These are phyloP conservation scores for Ennomos erosarius DNA, from an alignment of 2,888 invertebrate genomes.

Conservation along the genomic window DNA sequence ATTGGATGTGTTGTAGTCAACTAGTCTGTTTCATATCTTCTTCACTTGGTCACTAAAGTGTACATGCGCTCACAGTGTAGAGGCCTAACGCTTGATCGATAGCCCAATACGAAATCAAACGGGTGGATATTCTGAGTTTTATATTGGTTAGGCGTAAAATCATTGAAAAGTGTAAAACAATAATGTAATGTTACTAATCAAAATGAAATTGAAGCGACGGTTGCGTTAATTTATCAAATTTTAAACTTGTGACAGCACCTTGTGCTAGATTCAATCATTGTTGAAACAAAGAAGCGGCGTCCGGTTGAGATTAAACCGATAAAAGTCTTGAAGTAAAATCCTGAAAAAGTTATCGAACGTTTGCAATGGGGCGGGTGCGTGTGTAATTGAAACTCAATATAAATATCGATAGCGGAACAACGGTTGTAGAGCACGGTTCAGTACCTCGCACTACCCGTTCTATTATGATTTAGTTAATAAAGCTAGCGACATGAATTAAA, in stretches of 20 bases:
- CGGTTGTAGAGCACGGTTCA: neutral
- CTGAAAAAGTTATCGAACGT: slow-evolving; percentile 1
- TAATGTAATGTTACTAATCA: slow-evolving; percentile 15
- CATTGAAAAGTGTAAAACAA: slow-evolving; percentile 28
- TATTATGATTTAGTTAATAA: neutral
- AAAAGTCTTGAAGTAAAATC: slow-evolving; percentile 16
- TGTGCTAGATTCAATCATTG: slow-evolving; percentile 30
- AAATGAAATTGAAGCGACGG: slow-evolving; percentile 71
- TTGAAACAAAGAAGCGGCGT: slow-evolving; percentile 71
- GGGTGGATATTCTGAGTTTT: slow-evolving; percentile 44
- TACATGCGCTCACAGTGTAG: slow-evolving; percentile 65
- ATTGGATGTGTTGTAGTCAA: slow-evolving; percentile 11
- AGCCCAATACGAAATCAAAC: slow-evolving; percentile 45
- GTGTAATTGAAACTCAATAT: neutral
- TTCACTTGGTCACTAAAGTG: neutral
- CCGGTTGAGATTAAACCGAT: slow-evolving; percentile 60
- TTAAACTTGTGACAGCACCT: slow-evolving; percentile 30
- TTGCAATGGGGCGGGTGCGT: slow-evolving; percentile 11
- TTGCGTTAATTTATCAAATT: slow-evolving; percentile 64
- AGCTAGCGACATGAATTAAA: neutral
- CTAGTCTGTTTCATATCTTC: slow-evolving; percentile 13
- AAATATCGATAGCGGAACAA: neutral
- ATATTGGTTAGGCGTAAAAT: slow-evolving; percentile 32
- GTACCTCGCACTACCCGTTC: neutral
- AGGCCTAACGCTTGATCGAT: slow-evolving; percentile 59